These are phyloP conservation scores for Aplysina aerophoba DNA, from an alignment of 37 sponge, comb jelly and placozoan species.

Conservation along the genomic window DNA sequence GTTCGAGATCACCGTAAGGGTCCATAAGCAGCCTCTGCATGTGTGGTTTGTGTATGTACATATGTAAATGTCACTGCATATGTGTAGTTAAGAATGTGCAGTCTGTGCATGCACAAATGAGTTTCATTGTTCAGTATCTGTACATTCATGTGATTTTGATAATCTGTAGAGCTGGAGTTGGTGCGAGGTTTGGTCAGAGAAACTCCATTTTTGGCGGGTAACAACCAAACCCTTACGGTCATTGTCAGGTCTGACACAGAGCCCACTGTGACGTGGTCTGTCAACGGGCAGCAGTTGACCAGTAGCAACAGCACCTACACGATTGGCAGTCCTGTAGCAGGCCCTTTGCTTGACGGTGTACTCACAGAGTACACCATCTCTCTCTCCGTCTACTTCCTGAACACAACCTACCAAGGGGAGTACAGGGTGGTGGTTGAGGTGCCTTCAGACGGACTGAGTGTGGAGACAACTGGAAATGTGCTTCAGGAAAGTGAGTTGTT, in stretches of 20 bases:
- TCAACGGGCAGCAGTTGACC: neutral
- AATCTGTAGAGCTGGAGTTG: neutral
- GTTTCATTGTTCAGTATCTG: neutral
- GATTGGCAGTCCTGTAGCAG: neutral
- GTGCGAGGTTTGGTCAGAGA: neutral
- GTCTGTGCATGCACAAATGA: neutral
- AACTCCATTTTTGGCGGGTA: conserved; percentile 27
- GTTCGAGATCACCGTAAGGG: conserved; percentile 55
- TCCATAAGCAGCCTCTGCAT: neutral
- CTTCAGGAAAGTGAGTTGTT: conserved; percentile 24
- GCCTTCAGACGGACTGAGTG: neutral
- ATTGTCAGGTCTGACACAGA: conserved; percentile 47
- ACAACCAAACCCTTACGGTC: neutral
- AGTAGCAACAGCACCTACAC: conserved; percentile 9
- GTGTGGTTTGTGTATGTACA: neutral
- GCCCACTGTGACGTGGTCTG: conserved; percentile 23
- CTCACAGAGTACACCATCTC: conserved; percentile 26
- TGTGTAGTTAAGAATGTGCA: neutral
- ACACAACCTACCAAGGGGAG: conserved; percentile 11
- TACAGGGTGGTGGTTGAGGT: neutral
- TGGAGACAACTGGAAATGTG: neutral
- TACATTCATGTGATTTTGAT: neutral
- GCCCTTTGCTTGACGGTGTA: neutral
- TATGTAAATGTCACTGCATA: neutral
- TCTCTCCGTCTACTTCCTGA: neutral